A percentile compares a stretch with the other conserved stretches of the same genome.
Conservation (phyloP, 2,113 vertebrate genomes). For the Myanophis thanlyinensis region DNA sequence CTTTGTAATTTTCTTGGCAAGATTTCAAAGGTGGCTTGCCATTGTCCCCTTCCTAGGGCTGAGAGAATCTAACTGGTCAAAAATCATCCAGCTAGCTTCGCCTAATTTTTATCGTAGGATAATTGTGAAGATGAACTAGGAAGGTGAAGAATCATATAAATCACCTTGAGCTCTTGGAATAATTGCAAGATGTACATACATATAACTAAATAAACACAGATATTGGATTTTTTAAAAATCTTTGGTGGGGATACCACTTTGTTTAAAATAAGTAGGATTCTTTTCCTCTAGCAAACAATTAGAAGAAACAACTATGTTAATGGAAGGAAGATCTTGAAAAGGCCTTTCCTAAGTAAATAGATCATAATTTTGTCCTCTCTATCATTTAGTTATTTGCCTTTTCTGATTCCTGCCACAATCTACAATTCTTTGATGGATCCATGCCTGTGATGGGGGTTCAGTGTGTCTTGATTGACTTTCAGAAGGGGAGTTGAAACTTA, state of each 20-base stretch:
- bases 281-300: neutral
- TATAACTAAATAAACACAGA: neutral
- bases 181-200: neutral
- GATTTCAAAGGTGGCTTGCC: neutral
- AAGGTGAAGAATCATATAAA: neutral
- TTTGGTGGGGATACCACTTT: neutral
- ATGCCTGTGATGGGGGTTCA: neutral
- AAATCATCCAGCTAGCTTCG: neutral
- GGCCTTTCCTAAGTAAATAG: neutral
- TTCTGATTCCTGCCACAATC: neutral
- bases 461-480: neutral
- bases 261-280: neutral
- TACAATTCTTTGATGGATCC: neutral
- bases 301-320: neutral
- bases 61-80: neutral
- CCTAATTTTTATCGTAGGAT: neutral
- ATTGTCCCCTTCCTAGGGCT: neutral
- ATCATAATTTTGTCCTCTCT: neutral
- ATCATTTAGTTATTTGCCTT: neutral
- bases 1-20: neutral
- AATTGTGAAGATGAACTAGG: neutral
- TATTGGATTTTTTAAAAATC: neutral
- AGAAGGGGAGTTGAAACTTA: neutral
- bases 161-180: neutral
- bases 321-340: neutral